These are phyloP conservation scores for Alectura lathami DNA, from an alignment of 2,113 vertebrate species.

Conservation along the genomic window DNA sequence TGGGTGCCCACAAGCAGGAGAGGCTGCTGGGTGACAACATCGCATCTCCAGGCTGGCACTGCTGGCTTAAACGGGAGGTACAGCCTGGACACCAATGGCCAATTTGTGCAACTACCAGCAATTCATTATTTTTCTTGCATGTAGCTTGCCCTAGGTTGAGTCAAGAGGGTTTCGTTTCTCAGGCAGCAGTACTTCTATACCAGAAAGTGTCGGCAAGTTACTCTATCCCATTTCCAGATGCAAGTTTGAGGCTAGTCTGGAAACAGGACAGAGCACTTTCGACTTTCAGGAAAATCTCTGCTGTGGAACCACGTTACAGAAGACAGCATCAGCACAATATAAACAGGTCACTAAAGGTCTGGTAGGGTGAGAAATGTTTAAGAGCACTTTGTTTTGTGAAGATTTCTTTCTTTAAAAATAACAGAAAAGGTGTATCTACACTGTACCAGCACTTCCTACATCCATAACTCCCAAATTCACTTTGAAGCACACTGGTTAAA, in stretches of 20 bases:
- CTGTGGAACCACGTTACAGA: background rate
- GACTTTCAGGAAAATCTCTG: background rate
- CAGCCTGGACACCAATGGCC: background rate
- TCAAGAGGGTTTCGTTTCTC: background rate
- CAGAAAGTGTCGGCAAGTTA: background rate
- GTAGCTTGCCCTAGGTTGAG: background rate
- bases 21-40: background rate
- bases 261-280: background rate
- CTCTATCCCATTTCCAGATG: background rate
- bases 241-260: background rate
- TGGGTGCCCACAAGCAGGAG: background rate
- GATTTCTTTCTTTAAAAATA: constrained; percentile 43
- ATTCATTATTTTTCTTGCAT: background rate
- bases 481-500: constrained; percentile 16
- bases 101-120: background rate
- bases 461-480: constrained; percentile 24
- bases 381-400: constrained; percentile 78
- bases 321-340: constrained; percentile 16
- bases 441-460: constrained; percentile 45
- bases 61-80: background rate
- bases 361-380: constrained; percentile 57
- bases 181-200: background rate
- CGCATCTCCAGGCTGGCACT: background rate
- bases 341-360: constrained; percentile 30
- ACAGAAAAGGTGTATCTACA: constrained; percentile 14